phyloP scores from a whole-genome alignment of 2,888 invertebrate species.

The Steromphala cineraria region DNA sequence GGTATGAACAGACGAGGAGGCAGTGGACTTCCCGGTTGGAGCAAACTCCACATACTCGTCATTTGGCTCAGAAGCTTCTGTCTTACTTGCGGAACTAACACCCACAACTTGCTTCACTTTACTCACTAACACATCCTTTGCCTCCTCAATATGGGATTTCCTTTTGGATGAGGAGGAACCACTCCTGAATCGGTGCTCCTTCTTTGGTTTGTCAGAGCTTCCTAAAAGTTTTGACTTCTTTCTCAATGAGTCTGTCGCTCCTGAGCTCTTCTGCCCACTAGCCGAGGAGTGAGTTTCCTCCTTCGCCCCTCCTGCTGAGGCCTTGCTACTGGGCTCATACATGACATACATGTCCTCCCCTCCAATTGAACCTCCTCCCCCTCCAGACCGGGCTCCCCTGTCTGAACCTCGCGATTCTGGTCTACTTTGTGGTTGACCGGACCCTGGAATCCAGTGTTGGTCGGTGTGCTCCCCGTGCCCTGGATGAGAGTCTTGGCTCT shows the following conservation, averaged over 20 bases:
- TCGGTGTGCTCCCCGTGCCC: background rate
- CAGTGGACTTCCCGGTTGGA: constrained; percentile 19
- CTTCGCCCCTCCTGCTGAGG: background rate
- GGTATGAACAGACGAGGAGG: no score
- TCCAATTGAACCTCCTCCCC: background rate
- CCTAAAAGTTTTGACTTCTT: background rate
- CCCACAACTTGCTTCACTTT: background rate
- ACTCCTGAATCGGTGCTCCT: background rate
- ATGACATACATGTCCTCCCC: constrained; percentile 14
- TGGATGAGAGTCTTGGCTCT: background rate
- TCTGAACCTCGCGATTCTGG: background rate
- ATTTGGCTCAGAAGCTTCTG: background rate
- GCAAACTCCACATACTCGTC: constrained; percentile 46
- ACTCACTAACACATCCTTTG: background rate
- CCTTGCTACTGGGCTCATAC: background rate
- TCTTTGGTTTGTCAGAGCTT: background rate
- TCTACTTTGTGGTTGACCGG: background rate
- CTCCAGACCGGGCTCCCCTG: background rate
- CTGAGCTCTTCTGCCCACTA: constrained; percentile 6
- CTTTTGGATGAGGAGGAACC: background rate
- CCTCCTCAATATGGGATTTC: background rate
- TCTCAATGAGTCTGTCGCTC: constrained; percentile 23
- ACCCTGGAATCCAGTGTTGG: background rate
- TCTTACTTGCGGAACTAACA: no score
- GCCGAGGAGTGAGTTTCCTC: constrained; percentile 5